Evolutionary conservation across 37 sponge, comb jelly and placozoan genomes (phyloP).

Genomic region (Halichondria panicea): DNA sequence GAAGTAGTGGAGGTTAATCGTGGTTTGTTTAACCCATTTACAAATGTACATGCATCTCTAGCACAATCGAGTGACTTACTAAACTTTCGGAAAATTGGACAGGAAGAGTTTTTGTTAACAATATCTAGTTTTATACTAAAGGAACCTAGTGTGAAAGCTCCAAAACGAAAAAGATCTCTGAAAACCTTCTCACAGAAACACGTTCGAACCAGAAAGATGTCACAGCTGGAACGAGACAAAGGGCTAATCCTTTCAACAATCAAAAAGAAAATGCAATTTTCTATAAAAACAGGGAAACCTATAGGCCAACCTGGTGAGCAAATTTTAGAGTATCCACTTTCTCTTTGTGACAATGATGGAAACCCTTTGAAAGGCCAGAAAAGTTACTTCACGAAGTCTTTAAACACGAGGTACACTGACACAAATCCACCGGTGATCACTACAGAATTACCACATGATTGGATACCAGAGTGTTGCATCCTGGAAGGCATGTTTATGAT

Average conservation of each 20-base stretch:
- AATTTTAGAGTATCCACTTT: not conserved
- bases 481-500: constrained; percentile 32
- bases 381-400: not conserved
- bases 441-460: not conserved
- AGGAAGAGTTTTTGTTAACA: not conserved
- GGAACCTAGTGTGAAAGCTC: not conserved
- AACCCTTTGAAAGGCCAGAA: constrained; percentile 7
- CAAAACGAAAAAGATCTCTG: constrained; percentile 8
- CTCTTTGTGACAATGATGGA: constrained; percentile 10
- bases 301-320: constrained; percentile 10
- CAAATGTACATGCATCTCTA: not conserved
- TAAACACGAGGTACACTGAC: constrained; percentile 6
- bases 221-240: constrained; percentile 20
- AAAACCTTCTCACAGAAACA: constrained; percentile 15
- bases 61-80: not conserved
- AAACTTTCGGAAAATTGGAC: not conserved
- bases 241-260: constrained; percentile 17
- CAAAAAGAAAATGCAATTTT: constrained; percentile 2
- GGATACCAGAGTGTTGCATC: constrained; percentile 7
- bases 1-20: not conserved
- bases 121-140: not conserved
- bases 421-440: constrained; percentile 4
- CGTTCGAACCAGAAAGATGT: not conserved
- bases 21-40: too few species aligned
- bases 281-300: constrained; percentile 8